These are phyloP conservation scores for Herpetotheres cachinnans DNA, from an alignment of 2,113 vertebrate genomes.

Conservation along the genomic window DNA sequence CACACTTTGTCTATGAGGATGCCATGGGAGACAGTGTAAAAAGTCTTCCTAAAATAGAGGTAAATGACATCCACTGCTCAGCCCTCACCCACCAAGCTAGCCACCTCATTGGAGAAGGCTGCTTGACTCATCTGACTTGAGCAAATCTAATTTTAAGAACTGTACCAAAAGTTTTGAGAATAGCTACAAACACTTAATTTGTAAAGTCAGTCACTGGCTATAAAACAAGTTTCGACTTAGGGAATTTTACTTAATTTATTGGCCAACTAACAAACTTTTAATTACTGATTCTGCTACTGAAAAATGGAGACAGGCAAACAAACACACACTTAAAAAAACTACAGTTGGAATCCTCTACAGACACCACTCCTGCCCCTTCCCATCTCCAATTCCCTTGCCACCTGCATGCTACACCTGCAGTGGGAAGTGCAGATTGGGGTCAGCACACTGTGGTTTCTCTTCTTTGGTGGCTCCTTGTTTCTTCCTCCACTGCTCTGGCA, in stretches of 20 bases:
- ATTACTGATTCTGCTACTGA: neutral
- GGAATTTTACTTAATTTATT: neutral
- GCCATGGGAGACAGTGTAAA: neutral
- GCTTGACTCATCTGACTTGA: neutral
- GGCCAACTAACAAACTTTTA: neutral
- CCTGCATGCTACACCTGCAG: accelerated
- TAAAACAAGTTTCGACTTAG: accelerated
- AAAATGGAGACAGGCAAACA: neutral
- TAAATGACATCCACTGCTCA: neutral
- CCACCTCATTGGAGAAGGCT: neutral
- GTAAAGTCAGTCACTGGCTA: neutral
- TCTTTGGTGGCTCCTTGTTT: neutral
- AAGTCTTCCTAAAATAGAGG: neutral
- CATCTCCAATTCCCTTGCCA: accelerated
- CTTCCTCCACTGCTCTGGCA: neutral
- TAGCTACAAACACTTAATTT: neutral
- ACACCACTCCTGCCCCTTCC: neutral
- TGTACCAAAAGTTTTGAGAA: neutral
- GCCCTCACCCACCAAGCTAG: neutral
- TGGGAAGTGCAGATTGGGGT: accelerated
- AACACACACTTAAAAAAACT: neutral
- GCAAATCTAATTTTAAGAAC: neutral
- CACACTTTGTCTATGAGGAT: neutral
- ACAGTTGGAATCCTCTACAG: neutral
- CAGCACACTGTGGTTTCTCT: neutral